Base-by-base conservation (phyloP, 1,140 invertebrate genomes). In the Drosophila melanica region DNA sequence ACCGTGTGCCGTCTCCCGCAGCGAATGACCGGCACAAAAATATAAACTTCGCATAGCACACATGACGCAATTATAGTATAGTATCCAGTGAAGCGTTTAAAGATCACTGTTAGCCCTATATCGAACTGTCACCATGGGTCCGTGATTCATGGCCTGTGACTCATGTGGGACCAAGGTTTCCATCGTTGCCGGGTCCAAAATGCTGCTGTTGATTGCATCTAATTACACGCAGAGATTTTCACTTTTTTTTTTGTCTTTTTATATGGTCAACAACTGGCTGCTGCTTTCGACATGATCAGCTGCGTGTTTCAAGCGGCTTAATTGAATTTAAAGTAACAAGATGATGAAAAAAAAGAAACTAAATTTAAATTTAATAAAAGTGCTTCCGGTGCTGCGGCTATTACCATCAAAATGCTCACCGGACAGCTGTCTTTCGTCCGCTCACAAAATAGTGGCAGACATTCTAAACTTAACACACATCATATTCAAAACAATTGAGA, bases 161-260 rank as follows among this genome's bases (percentile, higher is more conserved):
- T 20, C 12, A 33, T 12, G 37, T n/a, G 30, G n/a, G 14, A 48
- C 20, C 51, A 53, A 37, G 11, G 51, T 18, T 54, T 18, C 16
- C 30, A 37, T 48, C n/a, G 51, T 50, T 60, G 63, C 45, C 66
- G 37, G 27, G 45, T 14, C 47, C 47, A 66, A 45, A 69, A 58
- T 60, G 66, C 75, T 63, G 48, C 59, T 35, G 51, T 27, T 81
- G 81, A 85, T 78, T 86, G 74, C 69, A 86, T 86, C 79, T 76
- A 86, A 86, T 87, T 87, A 87, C 81, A 68, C 37, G 20, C 37
- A 9, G 16, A 78, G 81, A 62, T 89, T 87, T 87, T 89, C 79
- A 82, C 82, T 87, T 87, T 87, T 79, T 47, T 45, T 45, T 18
- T 5, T 20, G 9, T 20, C 0, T 41, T 41, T 27, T 27, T 27